A percentile compares a stretch with the other conserved stretches of the same genome.
Evolutionary conservation across 2,797 vertebrate genomes (phyloP).

Genomic region (Xiphophorus birchmanni): DNA sequence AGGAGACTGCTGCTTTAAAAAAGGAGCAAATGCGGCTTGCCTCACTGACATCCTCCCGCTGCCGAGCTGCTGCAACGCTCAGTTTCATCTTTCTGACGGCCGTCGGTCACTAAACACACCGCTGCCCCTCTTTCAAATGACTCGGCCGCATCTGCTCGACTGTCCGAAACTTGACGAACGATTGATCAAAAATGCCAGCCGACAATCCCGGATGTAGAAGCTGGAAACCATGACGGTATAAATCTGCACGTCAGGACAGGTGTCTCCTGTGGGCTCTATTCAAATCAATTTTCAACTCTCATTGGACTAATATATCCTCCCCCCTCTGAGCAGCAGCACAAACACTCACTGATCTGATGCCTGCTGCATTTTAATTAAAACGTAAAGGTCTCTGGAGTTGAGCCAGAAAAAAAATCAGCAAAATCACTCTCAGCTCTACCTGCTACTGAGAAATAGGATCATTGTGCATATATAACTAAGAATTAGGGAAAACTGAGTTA

Average conservation of each 20-base stretch:
- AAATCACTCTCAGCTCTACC: slow-evolving; percentile 47
- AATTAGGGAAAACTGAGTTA: slow-evolving; percentile 7
- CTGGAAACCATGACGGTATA: slow-evolving; percentile 32
- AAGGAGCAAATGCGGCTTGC: slow-evolving; percentile 55
- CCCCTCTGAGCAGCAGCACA: slow-evolving; percentile 37
- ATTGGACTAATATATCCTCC: slow-evolving; percentile 35
- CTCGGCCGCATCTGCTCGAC: slow-evolving; percentile 28
- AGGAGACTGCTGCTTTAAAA: slow-evolving; percentile 58
- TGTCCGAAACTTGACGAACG: slow-evolving; percentile 10
- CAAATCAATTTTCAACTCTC: slow-evolving; percentile 33
- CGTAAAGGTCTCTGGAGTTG: slow-evolving; percentile 55
- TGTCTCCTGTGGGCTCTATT: slow-evolving; percentile 38
- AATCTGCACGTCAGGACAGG: slow-evolving; percentile 43
- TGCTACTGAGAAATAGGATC: slow-evolving; percentile 32
- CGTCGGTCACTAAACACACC: slow-evolving; percentile 44
- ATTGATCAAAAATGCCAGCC: slow-evolving; percentile 21
- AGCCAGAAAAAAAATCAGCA: slow-evolving; percentile 39
- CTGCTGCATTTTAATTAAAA: slow-evolving; percentile 67
- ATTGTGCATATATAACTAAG: background rate
- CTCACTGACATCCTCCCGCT: slow-evolving; percentile 44
- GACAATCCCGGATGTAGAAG: background rate
- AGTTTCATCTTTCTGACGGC: slow-evolving; percentile 52
- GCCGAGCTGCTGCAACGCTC: slow-evolving; percentile 53
- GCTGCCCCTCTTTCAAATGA: slow-evolving; percentile 25
- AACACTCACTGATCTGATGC: slow-evolving; percentile 56